phyloP scores from a whole-genome alignment of 2,113 vertebrate genomes.

The Gobio gobio region DNA sequence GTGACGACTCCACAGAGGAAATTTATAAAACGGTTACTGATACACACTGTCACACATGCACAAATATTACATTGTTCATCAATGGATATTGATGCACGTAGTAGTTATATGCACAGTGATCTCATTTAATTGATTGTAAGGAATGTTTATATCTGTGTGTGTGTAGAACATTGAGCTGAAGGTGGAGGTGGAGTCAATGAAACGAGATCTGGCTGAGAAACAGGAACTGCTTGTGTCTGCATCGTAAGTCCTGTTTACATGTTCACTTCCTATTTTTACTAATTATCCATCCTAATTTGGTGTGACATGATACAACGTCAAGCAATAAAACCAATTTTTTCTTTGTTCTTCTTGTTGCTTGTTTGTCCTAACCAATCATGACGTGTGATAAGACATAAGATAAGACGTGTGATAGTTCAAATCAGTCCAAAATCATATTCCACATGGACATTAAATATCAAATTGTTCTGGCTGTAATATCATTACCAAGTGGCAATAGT shows the following conservation, averaged over 20 bases:
- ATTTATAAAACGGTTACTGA: constrained; percentile 87
- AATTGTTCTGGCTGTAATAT: background rate
- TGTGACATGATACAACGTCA: background rate
- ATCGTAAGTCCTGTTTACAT: constrained; percentile 82
- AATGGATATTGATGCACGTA: background rate
- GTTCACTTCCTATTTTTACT: background rate
- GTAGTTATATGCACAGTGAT: background rate
- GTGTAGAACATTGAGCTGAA: constrained; percentile 95
- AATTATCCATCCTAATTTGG: background rate
- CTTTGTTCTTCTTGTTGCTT: background rate
- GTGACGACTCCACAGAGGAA: constrained; percentile 88
- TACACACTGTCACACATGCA: background rate
- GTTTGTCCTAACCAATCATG: background rate
- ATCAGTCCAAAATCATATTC: background rate
- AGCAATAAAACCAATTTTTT: background rate
- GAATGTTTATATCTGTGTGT: constrained; percentile 24
- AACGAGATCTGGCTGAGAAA: constrained; percentile 89
- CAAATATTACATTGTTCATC: background rate
- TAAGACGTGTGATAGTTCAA: too few relatives aligned
- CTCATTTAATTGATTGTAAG: constrained; percentile 14
- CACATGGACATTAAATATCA: background rate
- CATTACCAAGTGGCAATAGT: background rate
- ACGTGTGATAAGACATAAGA: background rate
- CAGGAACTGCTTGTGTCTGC: constrained; percentile 93
- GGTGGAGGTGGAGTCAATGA: constrained; percentile 95